Conservation (phyloP, 2,888 invertebrate species). For the Chalcis sispes region DNA sequence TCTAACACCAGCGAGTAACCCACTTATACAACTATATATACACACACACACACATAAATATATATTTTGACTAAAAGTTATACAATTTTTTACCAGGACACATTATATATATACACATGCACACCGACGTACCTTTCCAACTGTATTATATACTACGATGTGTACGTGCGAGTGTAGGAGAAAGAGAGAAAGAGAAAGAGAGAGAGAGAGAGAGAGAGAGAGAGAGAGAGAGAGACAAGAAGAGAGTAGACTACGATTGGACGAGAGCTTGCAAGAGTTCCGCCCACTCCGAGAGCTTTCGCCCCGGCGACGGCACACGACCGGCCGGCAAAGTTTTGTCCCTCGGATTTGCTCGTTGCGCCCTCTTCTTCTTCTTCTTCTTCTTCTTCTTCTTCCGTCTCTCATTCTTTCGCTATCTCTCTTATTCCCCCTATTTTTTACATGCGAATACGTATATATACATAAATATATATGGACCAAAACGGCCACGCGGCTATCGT, state of each 20-base stretch:
- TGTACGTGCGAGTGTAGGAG: background rate
- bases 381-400: background rate
- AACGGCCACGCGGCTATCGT: no score
- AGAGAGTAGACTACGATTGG: constrained; percentile 66
- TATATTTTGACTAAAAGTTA: no score
- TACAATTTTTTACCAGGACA: no score
- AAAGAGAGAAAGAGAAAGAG: no score
- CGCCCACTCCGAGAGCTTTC: constrained; percentile 33
- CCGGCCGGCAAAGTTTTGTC: constrained; percentile 70
- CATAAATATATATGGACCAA: no score
- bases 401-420: background rate
- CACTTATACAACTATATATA: no score
- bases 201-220: background rate
- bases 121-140: constrained; percentile 4
- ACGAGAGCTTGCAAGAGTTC: constrained; percentile 54
- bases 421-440: no score
- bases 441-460: no score
- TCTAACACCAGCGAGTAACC: no score
- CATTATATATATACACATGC: no score
- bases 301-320: constrained; percentile 46
- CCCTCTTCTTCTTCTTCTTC: background rate
- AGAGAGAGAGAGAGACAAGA: background rate
- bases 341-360: constrained; percentile 27
- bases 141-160: background rate
- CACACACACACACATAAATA: no score